Conservation (phyloP, 1,140 invertebrate species). For the Megathymus violae region DNA sequence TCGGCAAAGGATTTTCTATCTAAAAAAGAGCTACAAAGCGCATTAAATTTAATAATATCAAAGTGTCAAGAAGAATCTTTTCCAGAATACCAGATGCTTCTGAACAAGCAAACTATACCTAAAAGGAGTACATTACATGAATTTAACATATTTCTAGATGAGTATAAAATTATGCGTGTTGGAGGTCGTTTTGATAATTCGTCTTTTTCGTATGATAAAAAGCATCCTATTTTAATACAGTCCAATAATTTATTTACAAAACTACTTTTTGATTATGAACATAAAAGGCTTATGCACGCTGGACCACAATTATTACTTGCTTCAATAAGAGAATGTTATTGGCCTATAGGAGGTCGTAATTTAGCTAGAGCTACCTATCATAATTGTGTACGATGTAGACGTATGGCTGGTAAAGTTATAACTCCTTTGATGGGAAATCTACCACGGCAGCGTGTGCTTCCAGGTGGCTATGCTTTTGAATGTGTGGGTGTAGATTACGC, state of each 20-base stretch:
- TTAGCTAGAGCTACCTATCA: slow-evolving; percentile 18
- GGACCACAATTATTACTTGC: slow-evolving; percentile 30
- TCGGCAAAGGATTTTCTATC: too few relatives aligned
- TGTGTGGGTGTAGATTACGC: slow-evolving; percentile 34
- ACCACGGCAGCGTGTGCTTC: slow-evolving; percentile 20
- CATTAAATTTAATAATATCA: too few relatives aligned
- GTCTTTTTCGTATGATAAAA: too few relatives aligned
- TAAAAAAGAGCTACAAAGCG: too few relatives aligned
- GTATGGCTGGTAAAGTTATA: slow-evolving; percentile 14
- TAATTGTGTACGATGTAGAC: slow-evolving; percentile 11
- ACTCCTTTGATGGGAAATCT: slow-evolving; percentile 31
- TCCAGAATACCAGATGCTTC: too few relatives aligned
- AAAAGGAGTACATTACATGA: too few relatives aligned
- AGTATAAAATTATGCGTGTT: too few relatives aligned
- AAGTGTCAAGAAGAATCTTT: too few relatives aligned
- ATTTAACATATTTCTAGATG: too few relatives aligned
- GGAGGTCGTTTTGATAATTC: too few relatives aligned
- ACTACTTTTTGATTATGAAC: slow-evolving; percentile 9
- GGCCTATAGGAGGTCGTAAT: slow-evolving; percentile 31
- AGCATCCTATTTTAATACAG: slow-evolving; percentile 2
- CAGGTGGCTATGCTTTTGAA: slow-evolving; percentile 23
- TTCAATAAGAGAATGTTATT: slow-evolving; percentile 28
- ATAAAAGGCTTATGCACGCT: slow-evolving; percentile 14
- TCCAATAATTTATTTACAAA: background rate
- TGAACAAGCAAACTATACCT: too few relatives aligned